Conservation (phyloP, 2,113 vertebrate genomes). For the Oxyruncus cristatus region DNA sequence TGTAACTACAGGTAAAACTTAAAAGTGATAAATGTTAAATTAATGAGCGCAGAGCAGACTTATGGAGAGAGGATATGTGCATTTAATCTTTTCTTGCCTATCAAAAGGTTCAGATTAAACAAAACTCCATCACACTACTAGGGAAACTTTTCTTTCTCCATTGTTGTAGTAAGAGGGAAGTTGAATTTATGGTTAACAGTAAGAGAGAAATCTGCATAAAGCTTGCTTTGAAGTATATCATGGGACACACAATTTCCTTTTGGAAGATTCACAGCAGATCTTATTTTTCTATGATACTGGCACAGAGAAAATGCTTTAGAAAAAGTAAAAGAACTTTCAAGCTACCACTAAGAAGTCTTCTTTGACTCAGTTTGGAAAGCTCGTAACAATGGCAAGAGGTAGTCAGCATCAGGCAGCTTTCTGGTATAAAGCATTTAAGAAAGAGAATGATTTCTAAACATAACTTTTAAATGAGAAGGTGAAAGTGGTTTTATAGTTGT, state of each 20-base stretch:
- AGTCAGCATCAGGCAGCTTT: background rate
- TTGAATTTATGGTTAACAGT: background rate
- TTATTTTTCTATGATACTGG: background rate
- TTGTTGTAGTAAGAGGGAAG: background rate
- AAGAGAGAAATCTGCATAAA: background rate
- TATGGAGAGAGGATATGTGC: background rate
- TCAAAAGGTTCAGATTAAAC: background rate
- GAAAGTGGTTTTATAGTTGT: accelerated
- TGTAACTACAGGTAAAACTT: background rate
- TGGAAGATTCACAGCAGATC: background rate
- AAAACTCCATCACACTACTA: background rate
- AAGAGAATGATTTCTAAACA: background rate
- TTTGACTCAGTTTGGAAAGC: background rate
- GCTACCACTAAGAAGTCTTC: background rate
- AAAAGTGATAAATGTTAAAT: background rate
- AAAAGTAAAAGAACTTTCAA: background rate
- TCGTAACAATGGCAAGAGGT: background rate
- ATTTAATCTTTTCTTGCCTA: background rate
- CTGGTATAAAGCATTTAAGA: background rate
- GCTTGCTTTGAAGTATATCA: background rate
- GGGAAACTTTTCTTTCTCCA: background rate
- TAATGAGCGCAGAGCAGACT: background rate
- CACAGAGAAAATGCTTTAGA: background rate
- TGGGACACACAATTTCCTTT: background rate
- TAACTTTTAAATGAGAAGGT: background rate